A percentile compares a stretch with the other conserved stretches of the same genome.
These are phyloP conservation scores for Furnarius figulus DNA, from an alignment of 2,113 vertebrate genomes.

Conservation along the genomic window DNA sequence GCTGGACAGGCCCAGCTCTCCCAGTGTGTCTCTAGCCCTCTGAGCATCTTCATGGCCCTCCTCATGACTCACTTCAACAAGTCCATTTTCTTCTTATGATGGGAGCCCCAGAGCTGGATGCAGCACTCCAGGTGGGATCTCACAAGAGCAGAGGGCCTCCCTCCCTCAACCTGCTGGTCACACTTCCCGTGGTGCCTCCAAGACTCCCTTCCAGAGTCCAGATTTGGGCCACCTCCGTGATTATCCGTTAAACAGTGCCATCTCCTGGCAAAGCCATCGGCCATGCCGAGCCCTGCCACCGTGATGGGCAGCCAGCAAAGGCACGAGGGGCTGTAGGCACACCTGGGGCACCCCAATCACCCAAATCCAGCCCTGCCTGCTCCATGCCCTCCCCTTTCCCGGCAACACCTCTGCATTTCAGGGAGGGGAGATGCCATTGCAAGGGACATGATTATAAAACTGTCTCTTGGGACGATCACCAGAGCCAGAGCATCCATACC, in stretches of 20 bases:
- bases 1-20: not conserved
- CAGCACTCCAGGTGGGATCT: not conserved
- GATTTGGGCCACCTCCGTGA: rapidly evolving
- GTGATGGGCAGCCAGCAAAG: rapidly evolving
- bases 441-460: rapidly evolving
- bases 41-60: not conserved
- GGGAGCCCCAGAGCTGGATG: not conserved
- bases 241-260: slow-evolving; percentile 61
- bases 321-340: rapidly evolving
- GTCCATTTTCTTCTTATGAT: not conserved
- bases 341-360: not conserved
- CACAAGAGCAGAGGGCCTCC: not conserved
- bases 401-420: not conserved
- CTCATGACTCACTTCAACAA: not conserved
- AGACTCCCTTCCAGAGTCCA: rapidly evolving
- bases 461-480: rapidly evolving
- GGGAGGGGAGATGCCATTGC: not conserved
- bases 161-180: not conserved
- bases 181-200: rapidly evolving
- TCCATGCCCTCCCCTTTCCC: not conserved
- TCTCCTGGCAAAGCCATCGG: slow-evolving; percentile 52
- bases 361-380: not conserved
- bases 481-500: not conserved
- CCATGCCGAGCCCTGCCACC: not conserved
- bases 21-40: not conserved